Percentiles rank a stretch among this genome's conserved stretches.
phyloP scores from a whole-genome alignment of 2,888 invertebrate genomes.

The Crematogaster levior region DNA sequence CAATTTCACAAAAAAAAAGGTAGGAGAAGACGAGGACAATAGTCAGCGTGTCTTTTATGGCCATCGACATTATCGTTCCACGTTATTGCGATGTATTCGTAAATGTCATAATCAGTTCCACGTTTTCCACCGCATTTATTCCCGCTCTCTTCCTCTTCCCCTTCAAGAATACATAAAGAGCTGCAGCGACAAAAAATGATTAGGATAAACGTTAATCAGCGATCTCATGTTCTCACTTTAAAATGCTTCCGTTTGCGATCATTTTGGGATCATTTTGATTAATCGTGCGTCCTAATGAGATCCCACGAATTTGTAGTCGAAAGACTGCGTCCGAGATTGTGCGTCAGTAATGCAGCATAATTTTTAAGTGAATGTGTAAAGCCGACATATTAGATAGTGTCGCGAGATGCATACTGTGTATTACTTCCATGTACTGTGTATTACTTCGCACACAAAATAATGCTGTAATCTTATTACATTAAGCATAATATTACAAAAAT shows the following conservation, averaged over 20 bases:
- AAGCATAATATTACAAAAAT: constrained; percentile 29
- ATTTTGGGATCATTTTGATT: constrained; percentile 70
- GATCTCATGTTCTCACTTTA: constrained; percentile 58
- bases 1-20: constrained; percentile 22
- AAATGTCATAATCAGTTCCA: constrained; percentile 63
- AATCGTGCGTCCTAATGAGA: constrained; percentile 67
- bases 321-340: constrained; percentile 7
- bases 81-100: constrained; percentile 47
- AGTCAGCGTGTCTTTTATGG: constrained; percentile 48
- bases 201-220: constrained; percentile 64
- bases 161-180: neutral
- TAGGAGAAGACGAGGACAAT: constrained; percentile 24
- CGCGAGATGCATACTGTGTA: constrained; percentile 8
- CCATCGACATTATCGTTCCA: constrained; percentile 44
- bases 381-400: constrained; percentile 17
- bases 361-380: constrained; percentile 31
- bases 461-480: constrained; percentile 27
- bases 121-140: constrained; percentile 14
- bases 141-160: neutral
- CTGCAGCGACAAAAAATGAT: constrained; percentile 65
- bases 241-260: constrained; percentile 64
- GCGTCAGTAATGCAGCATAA: neutral
- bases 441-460: neutral
- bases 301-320: constrained; percentile 36
- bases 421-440: constrained; percentile 40